Conservation (phyloP, 1,140 invertebrate species). For the Glomeris maerens region DNA sequence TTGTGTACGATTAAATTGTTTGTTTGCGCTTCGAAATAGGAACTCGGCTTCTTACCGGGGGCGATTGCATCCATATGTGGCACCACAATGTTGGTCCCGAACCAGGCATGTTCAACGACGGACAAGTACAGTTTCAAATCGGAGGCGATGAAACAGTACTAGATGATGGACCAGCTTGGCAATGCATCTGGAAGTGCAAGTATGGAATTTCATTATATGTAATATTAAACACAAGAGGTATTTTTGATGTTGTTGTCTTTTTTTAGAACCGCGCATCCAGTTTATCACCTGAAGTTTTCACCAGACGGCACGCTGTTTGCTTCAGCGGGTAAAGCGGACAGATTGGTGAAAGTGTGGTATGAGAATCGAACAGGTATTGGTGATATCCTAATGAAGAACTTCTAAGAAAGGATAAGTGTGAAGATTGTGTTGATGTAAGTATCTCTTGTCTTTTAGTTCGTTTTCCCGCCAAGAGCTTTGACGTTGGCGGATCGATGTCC, state of each 20-base stretch:
- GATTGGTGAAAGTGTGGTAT: constrained; percentile 98
- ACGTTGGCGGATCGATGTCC: constrained; percentile 28
- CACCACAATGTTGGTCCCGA: constrained; percentile 39
- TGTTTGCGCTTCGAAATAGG: constrained; percentile 30
- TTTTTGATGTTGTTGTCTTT: not conserved
- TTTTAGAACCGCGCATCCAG: constrained; percentile 70
- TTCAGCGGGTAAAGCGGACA: constrained; percentile 84
- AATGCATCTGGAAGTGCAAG: constrained; percentile 32
- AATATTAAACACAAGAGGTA: not conserved
- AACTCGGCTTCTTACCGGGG: constrained; percentile 77
- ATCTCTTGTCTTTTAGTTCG: constrained; percentile 38
- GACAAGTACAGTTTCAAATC: too few species aligned
- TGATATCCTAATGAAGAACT: not conserved
- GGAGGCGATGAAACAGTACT: too few species aligned
- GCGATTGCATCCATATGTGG: constrained; percentile 83
- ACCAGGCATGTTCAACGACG: constrained; percentile 23
- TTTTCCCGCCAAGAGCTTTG: constrained; percentile 44
- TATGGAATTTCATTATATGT: constrained; percentile 17
- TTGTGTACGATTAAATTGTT: constrained; percentile 1
- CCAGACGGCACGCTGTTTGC: constrained; percentile 95
- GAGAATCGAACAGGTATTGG: constrained; percentile 71
- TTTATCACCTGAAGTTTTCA: constrained; percentile 86
- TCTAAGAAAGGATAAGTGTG: not conserved
- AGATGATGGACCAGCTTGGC: constrained; percentile 27
- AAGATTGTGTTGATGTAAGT: not conserved